Conservation (phyloP, 2,113 vertebrate species). For the Vanacampus margaritifer region DNA sequence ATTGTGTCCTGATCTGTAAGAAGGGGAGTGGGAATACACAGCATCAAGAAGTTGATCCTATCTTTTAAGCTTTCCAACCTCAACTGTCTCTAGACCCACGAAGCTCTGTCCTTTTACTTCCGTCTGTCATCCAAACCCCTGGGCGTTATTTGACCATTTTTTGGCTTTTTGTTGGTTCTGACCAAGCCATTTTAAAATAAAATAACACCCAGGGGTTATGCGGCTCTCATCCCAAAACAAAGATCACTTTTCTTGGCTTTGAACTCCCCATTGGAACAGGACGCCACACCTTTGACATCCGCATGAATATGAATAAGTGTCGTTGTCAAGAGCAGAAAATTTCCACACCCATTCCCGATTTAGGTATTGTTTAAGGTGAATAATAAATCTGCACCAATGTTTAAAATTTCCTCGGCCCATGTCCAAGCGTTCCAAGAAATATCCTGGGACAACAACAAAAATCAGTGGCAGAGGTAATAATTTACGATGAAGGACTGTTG, state of each 20-base stretch:
- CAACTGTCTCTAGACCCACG: conserved; percentile 45
- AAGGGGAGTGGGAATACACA: conserved; percentile 1
- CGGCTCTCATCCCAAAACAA: conserved; percentile 26
- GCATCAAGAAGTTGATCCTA: conserved; percentile 39
- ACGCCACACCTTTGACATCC: conserved; percentile 6
- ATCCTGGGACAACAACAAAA: background rate
- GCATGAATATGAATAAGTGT: background rate
- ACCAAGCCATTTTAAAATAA: no score
- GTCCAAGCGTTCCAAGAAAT: background rate
- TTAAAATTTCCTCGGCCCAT: background rate
- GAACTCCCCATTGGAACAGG: background rate
- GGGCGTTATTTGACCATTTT: no score
- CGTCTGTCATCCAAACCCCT: conserved; percentile 26
- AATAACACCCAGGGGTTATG: no score
- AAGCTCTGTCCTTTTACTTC: conserved; percentile 32
- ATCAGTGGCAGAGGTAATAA: background rate
- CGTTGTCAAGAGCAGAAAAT: background rate
- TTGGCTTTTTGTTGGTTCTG: no score
- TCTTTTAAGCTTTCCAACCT: conserved; percentile 53
- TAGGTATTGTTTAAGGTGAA: background rate
- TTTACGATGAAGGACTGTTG: conserved; percentile 1
- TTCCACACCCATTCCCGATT: conserved; percentile 3
- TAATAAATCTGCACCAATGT: background rate
- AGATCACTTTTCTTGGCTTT: conserved; percentile 16
- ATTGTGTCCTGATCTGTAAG: conserved; percentile 20